Conservation (phyloP, 2,888 invertebrate species). For the Cecidostiba fungosa region DNA sequence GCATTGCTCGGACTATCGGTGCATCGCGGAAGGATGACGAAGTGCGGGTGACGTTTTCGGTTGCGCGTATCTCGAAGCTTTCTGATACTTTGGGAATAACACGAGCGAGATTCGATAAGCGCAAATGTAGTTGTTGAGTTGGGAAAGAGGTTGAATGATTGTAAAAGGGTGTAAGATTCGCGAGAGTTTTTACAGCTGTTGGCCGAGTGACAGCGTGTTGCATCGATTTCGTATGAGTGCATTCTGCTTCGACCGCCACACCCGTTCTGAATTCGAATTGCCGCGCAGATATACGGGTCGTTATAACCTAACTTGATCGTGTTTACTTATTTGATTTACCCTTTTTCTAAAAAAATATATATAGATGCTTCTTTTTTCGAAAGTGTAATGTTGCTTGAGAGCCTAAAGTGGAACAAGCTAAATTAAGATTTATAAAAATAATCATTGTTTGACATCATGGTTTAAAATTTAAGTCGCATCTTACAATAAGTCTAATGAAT, state of each 20-base stretch:
- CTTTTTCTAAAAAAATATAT: neutral
- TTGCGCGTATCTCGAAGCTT: neutral
- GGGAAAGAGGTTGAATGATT: neutral
- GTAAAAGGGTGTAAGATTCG: neutral
- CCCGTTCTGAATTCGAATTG: constrained; percentile 76
- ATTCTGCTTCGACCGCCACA: constrained; percentile 72
- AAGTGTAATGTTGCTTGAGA: neutral
- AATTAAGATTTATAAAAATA: neutral
- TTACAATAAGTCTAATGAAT: too few relatives aligned
- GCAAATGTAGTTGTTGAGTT: neutral
- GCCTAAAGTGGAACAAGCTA: neutral
- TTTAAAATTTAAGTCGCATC: neutral
- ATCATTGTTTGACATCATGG: neutral
- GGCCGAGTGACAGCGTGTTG: neutral
- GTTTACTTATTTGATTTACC: constrained; percentile 23
- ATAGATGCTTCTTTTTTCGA: neutral
- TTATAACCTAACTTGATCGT: constrained; percentile 73
- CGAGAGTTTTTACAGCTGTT: constrained; percentile 25
- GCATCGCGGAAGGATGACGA: too few relatives aligned
- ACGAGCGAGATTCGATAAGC: neutral
- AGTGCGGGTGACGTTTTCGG: neutral
- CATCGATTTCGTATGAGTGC: neutral
- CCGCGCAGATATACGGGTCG: constrained; percentile 74
- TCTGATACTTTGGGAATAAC: neutral
- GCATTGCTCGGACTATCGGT: neutral